A percentile compares a stretch with the other conserved stretches of the same genome.
Conservation (phyloP, 2,113 vertebrate species). For the Bos javanicus region DNA sequence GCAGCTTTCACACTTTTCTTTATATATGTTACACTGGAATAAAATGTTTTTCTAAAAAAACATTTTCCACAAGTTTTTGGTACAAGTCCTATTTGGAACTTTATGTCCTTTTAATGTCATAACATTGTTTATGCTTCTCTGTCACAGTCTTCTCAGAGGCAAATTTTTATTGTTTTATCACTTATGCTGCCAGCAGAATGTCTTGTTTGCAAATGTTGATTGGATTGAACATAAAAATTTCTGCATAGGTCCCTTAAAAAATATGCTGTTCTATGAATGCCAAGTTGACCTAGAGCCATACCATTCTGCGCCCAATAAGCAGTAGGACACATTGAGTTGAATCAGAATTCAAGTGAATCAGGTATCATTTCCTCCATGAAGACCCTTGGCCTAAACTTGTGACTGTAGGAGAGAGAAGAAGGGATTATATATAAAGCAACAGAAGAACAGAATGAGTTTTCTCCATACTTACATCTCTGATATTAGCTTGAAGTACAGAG, state of each 20-base stretch:
- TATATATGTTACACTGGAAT: not conserved
- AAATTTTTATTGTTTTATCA: not conserved
- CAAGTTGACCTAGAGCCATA: not conserved
- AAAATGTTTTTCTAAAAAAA: not conserved
- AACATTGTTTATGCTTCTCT: not conserved
- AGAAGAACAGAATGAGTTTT: not conserved
- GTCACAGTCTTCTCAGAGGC: not conserved
- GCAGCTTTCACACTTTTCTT: not conserved
- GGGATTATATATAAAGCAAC: not conserved
- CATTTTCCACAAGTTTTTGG: not conserved
- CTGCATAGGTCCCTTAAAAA: not conserved
- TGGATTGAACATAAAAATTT: not conserved
- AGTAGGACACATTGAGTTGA: not conserved
- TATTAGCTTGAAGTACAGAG: constrained; percentile 82
- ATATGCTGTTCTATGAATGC: not conserved
- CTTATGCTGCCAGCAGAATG: not conserved
- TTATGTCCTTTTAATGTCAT: not conserved
- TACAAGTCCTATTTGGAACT: not conserved
- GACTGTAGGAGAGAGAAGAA: not conserved
- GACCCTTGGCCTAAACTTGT: not conserved
- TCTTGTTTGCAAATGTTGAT: not conserved
- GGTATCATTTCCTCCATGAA: not conserved
- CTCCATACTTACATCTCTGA: constrained; percentile 79
- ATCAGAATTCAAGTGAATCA: not conserved
- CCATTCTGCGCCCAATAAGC: not conserved